These are phyloP conservation scores for Chorisops tibialis DNA, from an alignment of 2,888 invertebrate genomes.

Conservation along the genomic window DNA sequence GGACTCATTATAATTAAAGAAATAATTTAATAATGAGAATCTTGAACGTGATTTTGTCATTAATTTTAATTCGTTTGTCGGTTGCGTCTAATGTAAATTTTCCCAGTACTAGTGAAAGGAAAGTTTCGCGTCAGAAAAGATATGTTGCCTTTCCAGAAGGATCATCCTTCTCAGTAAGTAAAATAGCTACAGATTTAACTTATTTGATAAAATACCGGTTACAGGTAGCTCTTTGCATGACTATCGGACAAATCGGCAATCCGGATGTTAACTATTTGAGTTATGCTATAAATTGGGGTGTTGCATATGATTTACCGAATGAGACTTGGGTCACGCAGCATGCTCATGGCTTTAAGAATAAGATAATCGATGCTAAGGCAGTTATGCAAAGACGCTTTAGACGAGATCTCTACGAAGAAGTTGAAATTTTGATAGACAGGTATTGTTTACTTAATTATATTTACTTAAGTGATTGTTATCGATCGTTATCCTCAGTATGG, in stretches of 20 bases:
- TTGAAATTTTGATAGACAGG: constrained; percentile 69
- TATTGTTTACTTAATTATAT: too few species aligned
- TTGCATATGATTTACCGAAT: constrained; percentile 63
- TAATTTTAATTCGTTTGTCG: too few species aligned
- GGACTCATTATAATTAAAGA: too few species aligned
- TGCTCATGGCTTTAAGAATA: constrained; percentile 40
- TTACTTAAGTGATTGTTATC: too few species aligned
- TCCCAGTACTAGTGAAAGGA: constrained; percentile 26
- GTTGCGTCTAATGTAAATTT: too few species aligned
- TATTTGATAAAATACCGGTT: not conserved
- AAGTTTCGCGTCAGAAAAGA: constrained; percentile 48
- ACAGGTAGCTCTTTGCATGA: constrained; percentile 60
- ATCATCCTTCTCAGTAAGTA: constrained; percentile 56
- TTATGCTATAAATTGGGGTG: constrained; percentile 68
- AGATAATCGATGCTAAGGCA: constrained; percentile 41
- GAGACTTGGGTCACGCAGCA: constrained; percentile 55
- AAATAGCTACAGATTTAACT: not conserved
- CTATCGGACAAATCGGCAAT: constrained; percentile 59
- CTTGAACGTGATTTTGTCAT: too few species aligned
- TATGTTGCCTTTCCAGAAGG: constrained; percentile 59
- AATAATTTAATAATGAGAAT: too few species aligned
- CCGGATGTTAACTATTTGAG: constrained; percentile 59
- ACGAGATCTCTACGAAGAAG: constrained; percentile 64
- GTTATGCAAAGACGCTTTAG: constrained; percentile 60
- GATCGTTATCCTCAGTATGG: constrained; percentile 9